Percentiles rank a stretch among this genome's conserved stretches.
Evolutionary conservation across 30 jellyfish, hydroid and myxozoan genomes (phyloP).

Genomic region (Cassiopea xamachana): DNA sequence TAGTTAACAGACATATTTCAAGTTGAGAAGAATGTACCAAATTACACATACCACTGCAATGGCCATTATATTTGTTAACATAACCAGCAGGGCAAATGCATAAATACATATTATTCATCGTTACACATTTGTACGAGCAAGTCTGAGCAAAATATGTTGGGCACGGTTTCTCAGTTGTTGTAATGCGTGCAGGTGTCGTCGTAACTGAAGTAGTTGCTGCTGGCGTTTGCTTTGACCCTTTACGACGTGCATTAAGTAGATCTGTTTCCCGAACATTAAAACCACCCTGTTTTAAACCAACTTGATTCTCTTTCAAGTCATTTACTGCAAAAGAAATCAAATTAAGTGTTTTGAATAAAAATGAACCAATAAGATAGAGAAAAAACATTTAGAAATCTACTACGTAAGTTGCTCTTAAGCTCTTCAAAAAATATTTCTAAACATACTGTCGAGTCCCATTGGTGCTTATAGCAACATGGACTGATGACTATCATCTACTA

Average conservation of each 20-base stretch:
- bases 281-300: slow-evolving; percentile 44
- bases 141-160: slow-evolving; percentile 60
- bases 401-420: background rate
- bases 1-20: too few species aligned
- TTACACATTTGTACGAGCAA: slow-evolving; percentile 68
- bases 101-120: slow-evolving; percentile 38
- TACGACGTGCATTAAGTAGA: background rate
- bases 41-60: slow-evolving; percentile 70
- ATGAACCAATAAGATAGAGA: background rate
- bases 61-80: slow-evolving; percentile 51
- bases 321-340: slow-evolving; percentile 2
- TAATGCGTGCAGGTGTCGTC: slow-evolving; percentile 16
- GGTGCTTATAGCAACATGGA: too few species aligned
- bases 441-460: too few species aligned
- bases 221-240: background rate
- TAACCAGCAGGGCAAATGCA: slow-evolving; percentile 90
- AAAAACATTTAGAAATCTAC: background rate
- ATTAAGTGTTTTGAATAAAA: background rate
- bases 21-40: too few species aligned
- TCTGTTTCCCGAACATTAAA: slow-evolving; percentile 42
- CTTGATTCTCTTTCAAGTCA: slow-evolving; percentile 28
- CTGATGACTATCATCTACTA: too few species aligned
- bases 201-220: slow-evolving; percentile 13
- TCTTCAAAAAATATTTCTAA: too few species aligned
- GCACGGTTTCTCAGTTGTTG: slow-evolving; percentile 48